Conservation (phyloP, 2,113 vertebrate species). For the Talpa occidentalis region DNA sequence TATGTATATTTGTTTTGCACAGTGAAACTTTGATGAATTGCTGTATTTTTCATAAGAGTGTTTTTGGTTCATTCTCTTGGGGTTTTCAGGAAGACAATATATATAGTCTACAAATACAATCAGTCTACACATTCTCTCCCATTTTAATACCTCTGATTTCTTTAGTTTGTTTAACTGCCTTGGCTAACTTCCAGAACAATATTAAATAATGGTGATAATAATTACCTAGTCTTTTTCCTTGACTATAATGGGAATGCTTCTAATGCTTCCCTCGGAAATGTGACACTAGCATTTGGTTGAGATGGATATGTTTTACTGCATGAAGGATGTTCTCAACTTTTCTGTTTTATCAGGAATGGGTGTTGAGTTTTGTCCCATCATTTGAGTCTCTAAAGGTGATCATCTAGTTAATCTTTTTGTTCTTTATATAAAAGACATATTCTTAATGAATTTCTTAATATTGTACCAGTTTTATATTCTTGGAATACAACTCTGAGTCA, state of each 20-base stretch:
- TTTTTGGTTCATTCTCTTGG: background rate
- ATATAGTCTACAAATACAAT: background rate
- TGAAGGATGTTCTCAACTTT: slow-evolving; percentile 19
- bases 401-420: background rate
- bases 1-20: slow-evolving; percentile 20
- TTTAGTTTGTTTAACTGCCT: background rate
- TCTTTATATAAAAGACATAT: background rate
- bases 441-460: slow-evolving; percentile 13
- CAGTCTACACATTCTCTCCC: slow-evolving; percentile 2
- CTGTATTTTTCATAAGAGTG: background rate
- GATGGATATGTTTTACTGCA: background rate
- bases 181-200: background rate
- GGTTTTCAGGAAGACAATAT: background rate
- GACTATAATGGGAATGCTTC: background rate
- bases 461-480: background rate
- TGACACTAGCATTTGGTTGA: background rate
- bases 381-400: slow-evolving; percentile 10
- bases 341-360: background rate
- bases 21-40: background rate
- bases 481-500: background rate
- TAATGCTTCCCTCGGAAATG: background rate
- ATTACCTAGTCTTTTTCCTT: background rate
- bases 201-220: slow-evolving; percentile 10
- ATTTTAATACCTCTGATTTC: slow-evolving; percentile 10
- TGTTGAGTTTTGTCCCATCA: background rate